Evolutionary conservation across 2,797 vertebrate species (phyloP).

Genomic region (Enteromius trimaculatus): DNA sequence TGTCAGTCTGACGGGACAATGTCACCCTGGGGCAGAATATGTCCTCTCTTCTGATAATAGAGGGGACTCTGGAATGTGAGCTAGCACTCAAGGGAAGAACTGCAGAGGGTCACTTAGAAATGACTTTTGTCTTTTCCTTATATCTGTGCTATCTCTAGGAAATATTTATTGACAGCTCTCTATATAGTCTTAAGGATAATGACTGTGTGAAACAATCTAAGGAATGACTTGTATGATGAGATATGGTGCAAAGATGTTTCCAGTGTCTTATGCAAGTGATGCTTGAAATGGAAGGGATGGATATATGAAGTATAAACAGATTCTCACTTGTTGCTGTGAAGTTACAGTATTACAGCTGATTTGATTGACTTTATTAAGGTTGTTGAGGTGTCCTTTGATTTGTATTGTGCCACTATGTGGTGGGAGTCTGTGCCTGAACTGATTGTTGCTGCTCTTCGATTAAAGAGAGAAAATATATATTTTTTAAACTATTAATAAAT

Average conservation of each 20-base stretch:
- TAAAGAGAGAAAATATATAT: not conserved
- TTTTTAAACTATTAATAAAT: not conserved
- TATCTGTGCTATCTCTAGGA: not conserved
- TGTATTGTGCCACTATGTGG: not conserved
- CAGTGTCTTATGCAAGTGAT: not conserved
- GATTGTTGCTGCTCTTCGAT: not conserved
- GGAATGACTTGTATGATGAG: not conserved
- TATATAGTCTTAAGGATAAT: constrained; percentile 21
- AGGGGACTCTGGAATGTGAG: constrained; percentile 55
- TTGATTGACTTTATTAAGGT: not conserved
- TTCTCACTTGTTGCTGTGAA: not conserved
- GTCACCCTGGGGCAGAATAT: constrained; percentile 59
- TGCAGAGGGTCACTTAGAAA: constrained; percentile 60
- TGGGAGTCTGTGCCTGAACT: not conserved
- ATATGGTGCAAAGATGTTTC: constrained; percentile 1
- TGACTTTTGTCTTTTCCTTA: constrained; percentile 41
- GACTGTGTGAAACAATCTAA: constrained; percentile 38
- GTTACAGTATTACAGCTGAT: not conserved
- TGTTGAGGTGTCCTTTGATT: not conserved
- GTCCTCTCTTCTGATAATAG: constrained; percentile 65
- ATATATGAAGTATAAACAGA: not conserved
- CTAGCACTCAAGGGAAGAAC: constrained; percentile 57
- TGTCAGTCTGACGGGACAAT: constrained; percentile 62
- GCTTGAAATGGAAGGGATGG: not conserved
- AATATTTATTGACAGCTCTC: constrained; percentile 21